Conservation (phyloP, 2,797 vertebrate species). For the Miichthys miiuy region DNA sequence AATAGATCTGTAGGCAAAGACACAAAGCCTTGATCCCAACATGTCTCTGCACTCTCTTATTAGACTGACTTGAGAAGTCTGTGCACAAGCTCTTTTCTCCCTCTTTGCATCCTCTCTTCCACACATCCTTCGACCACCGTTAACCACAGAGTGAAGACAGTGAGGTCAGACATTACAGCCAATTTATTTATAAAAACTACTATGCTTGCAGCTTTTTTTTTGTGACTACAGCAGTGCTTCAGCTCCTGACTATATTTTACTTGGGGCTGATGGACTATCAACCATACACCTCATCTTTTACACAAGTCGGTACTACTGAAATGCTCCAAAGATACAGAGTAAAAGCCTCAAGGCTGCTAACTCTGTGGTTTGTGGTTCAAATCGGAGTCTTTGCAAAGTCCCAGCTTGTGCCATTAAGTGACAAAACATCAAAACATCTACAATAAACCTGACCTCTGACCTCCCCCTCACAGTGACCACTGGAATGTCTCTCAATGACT, state of each 20-base stretch:
- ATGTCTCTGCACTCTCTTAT: constrained; percentile 44
- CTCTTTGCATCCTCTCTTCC: constrained; percentile 51
- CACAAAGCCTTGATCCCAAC: constrained; percentile 60
- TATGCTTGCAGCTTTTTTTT: constrained; percentile 30
- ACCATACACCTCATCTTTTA: constrained; percentile 38
- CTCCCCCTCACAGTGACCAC: constrained; percentile 65
- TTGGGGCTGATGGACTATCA: constrained; percentile 42
- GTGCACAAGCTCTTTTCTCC: constrained; percentile 78
- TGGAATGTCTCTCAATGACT: constrained; percentile 75
- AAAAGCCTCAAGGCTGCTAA: constrained; percentile 8
- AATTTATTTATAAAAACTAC: constrained; percentile 20
- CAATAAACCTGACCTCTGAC: constrained; percentile 60
- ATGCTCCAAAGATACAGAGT: constrained; percentile 21
- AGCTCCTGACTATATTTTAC: constrained; percentile 35
- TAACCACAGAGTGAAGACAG: constrained; percentile 56
- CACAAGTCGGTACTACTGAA: constrained; percentile 47
- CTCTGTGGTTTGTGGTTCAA: constrained; percentile 24
- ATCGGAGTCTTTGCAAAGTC: constrained; percentile 56
- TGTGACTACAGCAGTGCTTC: constrained; percentile 38
- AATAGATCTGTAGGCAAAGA: constrained; percentile 60
- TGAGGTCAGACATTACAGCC: constrained; percentile 59
- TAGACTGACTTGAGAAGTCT: constrained; percentile 70
- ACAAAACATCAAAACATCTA: constrained; percentile 39
- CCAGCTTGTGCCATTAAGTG: constrained; percentile 48
- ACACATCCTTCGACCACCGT: constrained; percentile 70